phyloP scores from a whole-genome alignment of 2,113 vertebrate species.

The Dicentrarchus labrax region DNA sequence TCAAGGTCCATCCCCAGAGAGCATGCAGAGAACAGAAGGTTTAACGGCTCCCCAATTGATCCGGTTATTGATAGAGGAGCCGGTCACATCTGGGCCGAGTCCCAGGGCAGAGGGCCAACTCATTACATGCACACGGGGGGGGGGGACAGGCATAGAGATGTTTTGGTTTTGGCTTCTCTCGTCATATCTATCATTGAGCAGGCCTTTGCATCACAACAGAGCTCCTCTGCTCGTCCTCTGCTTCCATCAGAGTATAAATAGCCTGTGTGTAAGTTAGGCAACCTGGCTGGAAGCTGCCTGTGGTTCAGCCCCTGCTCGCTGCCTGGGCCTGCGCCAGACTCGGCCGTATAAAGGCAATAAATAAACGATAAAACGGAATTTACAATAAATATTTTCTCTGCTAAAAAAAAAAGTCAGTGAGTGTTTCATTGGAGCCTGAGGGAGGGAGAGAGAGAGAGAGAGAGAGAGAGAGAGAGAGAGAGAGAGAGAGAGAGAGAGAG shows the following conservation, averaged over 20 bases:
- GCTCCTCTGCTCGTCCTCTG: background rate
- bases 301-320: slow-evolving; percentile 17
- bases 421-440: background rate
- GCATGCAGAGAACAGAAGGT: slow-evolving; percentile 6
- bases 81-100: slow-evolving; percentile 71
- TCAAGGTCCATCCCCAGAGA: slow-evolving; percentile 12
- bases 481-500: too few species aligned
- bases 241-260: slow-evolving; percentile 47
- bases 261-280: slow-evolving; percentile 11
- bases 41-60: slow-evolving; percentile 46
- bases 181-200: slow-evolving; percentile 24
- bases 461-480: background rate
- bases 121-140: slow-evolving; percentile 42
- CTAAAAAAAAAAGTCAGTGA: background rate
- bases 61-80: slow-evolving; percentile 61
- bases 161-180: slow-evolving; percentile 28
- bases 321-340: slow-evolving; percentile 34
- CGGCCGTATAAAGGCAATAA: slow-evolving; percentile 46
- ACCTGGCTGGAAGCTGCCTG: slow-evolving; percentile 17
- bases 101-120: slow-evolving; percentile 46
- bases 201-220: slow-evolving; percentile 23
- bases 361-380: slow-evolving; percentile 52
- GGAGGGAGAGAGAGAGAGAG: background rate
- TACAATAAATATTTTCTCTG: slow-evolving; percentile 59
- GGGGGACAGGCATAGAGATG: background rate